phyloP scores from a whole-genome alignment of 2,888 invertebrate genomes.

The Drosophila gaucha region DNA sequence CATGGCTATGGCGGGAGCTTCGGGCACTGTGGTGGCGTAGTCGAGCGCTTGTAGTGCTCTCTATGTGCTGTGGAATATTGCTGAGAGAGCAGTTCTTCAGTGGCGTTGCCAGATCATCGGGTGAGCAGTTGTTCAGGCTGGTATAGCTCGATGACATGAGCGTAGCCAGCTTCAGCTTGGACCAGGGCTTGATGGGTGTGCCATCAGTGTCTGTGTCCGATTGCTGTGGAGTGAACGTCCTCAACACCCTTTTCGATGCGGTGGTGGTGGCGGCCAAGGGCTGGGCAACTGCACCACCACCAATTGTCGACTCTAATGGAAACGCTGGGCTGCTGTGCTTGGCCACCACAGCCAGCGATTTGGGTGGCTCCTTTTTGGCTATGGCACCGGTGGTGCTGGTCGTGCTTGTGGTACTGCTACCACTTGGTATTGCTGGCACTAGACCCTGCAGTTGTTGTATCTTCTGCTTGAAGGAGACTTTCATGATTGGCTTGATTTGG shows the following conservation, averaged over 20 bases:
- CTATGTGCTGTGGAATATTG: constrained; percentile 74
- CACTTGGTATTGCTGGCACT: constrained; percentile 11
- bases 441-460: constrained; percentile 86
- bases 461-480: constrained; percentile 88
- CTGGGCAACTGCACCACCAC: constrained; percentile 5
- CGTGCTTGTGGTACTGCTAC: constrained; percentile 17
- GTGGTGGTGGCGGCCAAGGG: constrained; percentile 76
- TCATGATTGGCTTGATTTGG: constrained; percentile 84
- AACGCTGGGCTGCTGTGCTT: constrained; percentile 41
- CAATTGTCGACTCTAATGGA: constrained; percentile 4
- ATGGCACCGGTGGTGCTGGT: constrained; percentile 69
- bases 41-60: constrained; percentile 22
- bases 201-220: constrained; percentile 84
- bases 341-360: constrained; percentile 64
- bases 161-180: constrained; percentile 90
- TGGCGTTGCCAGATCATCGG: constrained; percentile 74
- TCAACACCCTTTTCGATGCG: constrained; percentile 58
- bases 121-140: constrained; percentile 81
- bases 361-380: constrained; percentile 82
- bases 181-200: constrained; percentile 88
- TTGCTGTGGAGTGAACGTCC: constrained; percentile 60
- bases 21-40: constrained; percentile 64
- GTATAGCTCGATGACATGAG: constrained; percentile 84
- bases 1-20: constrained; percentile 51
- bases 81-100: constrained; percentile 77